A percentile compares a stretch with the other conserved stretches of the same genome.
phyloP scores from a whole-genome alignment of 2,113 vertebrate species.

The Hippocampus mohnikei region DNA sequence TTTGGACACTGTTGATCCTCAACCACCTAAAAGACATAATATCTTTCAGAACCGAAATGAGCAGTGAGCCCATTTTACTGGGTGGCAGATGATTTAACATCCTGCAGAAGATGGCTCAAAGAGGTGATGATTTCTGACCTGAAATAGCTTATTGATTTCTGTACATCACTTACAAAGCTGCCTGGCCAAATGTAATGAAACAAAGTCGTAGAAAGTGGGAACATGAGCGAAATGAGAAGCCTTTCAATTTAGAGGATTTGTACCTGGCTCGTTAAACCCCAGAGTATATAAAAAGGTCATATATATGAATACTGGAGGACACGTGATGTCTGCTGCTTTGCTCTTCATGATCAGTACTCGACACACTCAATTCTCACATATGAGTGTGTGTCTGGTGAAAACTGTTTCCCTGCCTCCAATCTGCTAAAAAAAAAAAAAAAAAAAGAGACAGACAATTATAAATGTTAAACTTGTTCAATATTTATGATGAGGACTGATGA shows the following conservation, averaged over 20 bases:
- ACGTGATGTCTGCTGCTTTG: not conserved
- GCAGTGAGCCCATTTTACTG: slow-evolving; percentile 4
- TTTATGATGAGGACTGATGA: no score
- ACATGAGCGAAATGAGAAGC: not conserved
- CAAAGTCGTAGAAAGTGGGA: not conserved
- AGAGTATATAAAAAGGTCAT: not conserved
- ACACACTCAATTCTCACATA: no score
- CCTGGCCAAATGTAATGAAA: slow-evolving; percentile 26
- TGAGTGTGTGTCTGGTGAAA: not conserved
- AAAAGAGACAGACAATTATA: not conserved
- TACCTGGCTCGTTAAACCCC: not conserved
- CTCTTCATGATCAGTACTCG: not conserved
- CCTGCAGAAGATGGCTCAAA: slow-evolving; percentile 21
- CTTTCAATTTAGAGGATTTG: not conserved
- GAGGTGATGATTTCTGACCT: slow-evolving; percentile 56
- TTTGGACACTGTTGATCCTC: no score
- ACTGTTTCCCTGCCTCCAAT: not conserved
- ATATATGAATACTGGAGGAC: not conserved
- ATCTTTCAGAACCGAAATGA: slow-evolving; percentile 8
- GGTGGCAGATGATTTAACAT: slow-evolving; percentile 25
- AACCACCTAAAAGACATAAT: no score
- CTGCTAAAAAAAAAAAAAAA: not conserved
- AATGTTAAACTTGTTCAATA: not conserved
- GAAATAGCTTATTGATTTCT: slow-evolving; percentile 71
- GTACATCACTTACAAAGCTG: slow-evolving; percentile 26